Base-by-base conservation (phyloP, 2,888 invertebrate genomes). In the Nomada ferruginata region DNA sequence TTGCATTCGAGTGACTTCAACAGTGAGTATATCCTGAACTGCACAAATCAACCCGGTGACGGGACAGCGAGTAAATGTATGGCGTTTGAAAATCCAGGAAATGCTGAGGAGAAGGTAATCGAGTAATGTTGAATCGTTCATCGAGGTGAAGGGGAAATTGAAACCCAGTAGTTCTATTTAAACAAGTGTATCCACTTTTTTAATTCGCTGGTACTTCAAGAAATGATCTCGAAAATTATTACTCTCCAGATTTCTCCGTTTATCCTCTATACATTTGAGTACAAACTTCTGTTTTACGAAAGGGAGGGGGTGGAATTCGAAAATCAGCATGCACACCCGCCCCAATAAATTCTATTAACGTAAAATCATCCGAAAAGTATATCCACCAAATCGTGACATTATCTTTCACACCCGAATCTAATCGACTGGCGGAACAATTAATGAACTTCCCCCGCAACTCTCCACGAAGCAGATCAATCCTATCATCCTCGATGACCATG, bases 401-500 rank as follows among this genome's bases (percentile, higher is more conserved):
- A 47, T 47, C 13, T 13, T 47, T 47, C 44, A 47, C 47, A 60
- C 29, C 57, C 26, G 4, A 57, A 23, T 18, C 18, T 10, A 26
- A 55, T 73, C 55, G 20, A 57, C 18, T 9, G 36, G 0, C 18
- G n/a, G 63, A 72, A 55, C 72, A 26, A 63, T n/a, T 63, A 72
- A 72, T 42, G 42, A 72, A 53, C 11, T 47, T 20, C 20, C 55
- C 26, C 10, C n/a, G 57, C 36, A 36, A 61, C 50, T 7, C 42
- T 7, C 36, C 11, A 7, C 11, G 3, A 23, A n/a, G 2, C 18
- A 7, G 68, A 69, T 69, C 68, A 18, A 71, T 71, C 70, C 44
- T 57, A 18, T 55, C 65, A 73, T 66, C 73, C 65, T 73, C 78
- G 78, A 77, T 69, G 68, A 57, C 68, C 44, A 63, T 69, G 63